phyloP scores from a whole-genome alignment of 2,113 vertebrate species.

The Sylvilagus bachmani region DNA sequence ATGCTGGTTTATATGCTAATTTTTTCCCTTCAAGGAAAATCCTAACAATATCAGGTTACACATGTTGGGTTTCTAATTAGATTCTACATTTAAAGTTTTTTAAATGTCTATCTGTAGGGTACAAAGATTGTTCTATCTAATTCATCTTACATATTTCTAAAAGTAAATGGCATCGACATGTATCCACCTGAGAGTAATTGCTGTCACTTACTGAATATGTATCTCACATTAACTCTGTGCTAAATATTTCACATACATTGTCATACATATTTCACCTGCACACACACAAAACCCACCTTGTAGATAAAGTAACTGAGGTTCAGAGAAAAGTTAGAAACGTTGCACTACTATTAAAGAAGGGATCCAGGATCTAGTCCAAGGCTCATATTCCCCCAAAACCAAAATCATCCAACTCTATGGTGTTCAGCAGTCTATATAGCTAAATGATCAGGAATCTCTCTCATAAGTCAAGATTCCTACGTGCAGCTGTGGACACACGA shows the following conservation, averaged over 20 bases:
- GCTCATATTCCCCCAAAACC: background rate
- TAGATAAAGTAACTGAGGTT: constrained; percentile 15
- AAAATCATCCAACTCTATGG: background rate
- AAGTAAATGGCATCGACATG: constrained; percentile 32
- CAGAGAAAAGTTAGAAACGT: background rate
- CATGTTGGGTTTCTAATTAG: constrained; percentile 66
- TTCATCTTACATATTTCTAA: constrained; percentile 71
- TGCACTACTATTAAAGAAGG: background rate
- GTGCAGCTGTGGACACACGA: background rate
- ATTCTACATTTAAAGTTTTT: constrained; percentile 64
- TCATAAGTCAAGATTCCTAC: background rate
- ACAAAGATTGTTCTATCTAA: constrained; percentile 59
- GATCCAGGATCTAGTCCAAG: background rate
- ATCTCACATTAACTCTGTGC: constrained; percentile 41
- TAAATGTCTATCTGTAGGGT: constrained; percentile 70
- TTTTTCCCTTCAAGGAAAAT: constrained; percentile 71
- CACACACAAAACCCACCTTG: background rate
- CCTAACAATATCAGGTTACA: constrained; percentile 66
- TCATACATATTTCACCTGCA: constrained; percentile 11
- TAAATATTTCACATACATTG: constrained; percentile 48
- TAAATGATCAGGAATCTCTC: background rate
- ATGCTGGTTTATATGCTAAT: constrained; percentile 63
- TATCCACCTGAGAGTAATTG: constrained; percentile 31
- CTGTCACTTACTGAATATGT: constrained; percentile 42
- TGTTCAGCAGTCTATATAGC: background rate